A percentile compares a stretch with the other conserved stretches of the same genome.
phyloP scores from a whole-genome alignment of 2,797 vertebrate genomes.

The Sebastes nivosus region DNA sequence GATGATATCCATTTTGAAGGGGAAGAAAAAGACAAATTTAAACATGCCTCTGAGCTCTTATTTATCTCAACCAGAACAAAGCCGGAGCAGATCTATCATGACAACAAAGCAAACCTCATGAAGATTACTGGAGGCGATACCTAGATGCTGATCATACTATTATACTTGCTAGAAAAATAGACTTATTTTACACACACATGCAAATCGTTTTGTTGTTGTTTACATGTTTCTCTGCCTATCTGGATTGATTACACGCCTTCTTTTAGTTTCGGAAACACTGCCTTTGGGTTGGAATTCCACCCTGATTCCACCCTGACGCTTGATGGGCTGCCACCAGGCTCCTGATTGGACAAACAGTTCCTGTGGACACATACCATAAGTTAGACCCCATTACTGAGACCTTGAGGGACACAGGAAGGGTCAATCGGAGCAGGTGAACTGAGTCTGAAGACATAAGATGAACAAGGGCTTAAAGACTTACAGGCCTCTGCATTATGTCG shows the following conservation, averaged over 20 bases:
- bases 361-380: not conserved
- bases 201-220: not conserved
- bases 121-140: slow-evolving; percentile 24
- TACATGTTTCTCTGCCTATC: not conserved
- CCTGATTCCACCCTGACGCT: not conserved
- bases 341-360: no score
- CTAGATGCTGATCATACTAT: slow-evolving; percentile 27
- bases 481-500: not conserved
- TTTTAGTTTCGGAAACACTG: slow-evolving; percentile 40
- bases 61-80: slow-evolving; percentile 51
- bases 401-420: slow-evolving; percentile 39
- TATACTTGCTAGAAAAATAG: slow-evolving; percentile 22
- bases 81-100: slow-evolving; percentile 28
- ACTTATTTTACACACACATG: slow-evolving; percentile 2
- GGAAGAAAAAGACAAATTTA: slow-evolving; percentile 16
- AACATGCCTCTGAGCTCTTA: slow-evolving; percentile 53
- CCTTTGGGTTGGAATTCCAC: slow-evolving; percentile 51
- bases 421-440: slow-evolving; percentile 19
- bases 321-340: no score
- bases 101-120: slow-evolving; percentile 37
- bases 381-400: slow-evolving; percentile 11
- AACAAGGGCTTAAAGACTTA: slow-evolving; percentile 7
- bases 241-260: slow-evolving; percentile 19
- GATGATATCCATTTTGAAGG: slow-evolving; percentile 41
- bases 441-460: slow-evolving; percentile 14